Conservation (phyloP, 2,113 vertebrate species). For the Drymodes brunneopygia region DNA sequence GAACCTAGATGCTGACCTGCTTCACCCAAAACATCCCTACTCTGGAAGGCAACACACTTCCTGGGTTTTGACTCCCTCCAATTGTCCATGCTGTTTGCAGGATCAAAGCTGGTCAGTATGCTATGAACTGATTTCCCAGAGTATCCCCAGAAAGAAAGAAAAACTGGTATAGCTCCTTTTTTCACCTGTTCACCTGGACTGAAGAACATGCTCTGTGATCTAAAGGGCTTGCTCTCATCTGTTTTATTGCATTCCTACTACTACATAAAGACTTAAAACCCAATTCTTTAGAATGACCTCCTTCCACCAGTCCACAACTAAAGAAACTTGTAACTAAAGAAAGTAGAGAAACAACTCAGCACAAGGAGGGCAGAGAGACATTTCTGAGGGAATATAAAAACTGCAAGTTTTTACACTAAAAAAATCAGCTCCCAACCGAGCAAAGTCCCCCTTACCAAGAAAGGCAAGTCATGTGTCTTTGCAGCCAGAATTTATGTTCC, state of each 20-base stretch:
- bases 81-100: not conserved
- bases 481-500: not conserved
- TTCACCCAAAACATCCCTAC: not conserved
- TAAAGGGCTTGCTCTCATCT: not conserved
- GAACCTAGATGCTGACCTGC: not conserved
- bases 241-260: not conserved
- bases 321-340: not conserved
- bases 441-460: not conserved
- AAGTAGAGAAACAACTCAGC: not conserved
- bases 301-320: not conserved
- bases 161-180: not conserved
- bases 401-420: not conserved
- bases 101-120: not conserved
- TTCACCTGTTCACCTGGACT: not conserved
- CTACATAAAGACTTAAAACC: not conserved
- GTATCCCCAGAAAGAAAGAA: not conserved
- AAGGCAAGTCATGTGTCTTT: not conserved
- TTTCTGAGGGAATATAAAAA: not conserved
- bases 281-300: not conserved
- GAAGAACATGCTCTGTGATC: not conserved
- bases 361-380: not conserved
- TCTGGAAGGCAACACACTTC: not conserved
- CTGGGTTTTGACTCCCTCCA: not conserved
- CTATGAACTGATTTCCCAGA: not conserved
- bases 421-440: not conserved